phyloP scores from a whole-genome alignment of 2,888 invertebrate species.

The Cantharis lateralis region DNA sequence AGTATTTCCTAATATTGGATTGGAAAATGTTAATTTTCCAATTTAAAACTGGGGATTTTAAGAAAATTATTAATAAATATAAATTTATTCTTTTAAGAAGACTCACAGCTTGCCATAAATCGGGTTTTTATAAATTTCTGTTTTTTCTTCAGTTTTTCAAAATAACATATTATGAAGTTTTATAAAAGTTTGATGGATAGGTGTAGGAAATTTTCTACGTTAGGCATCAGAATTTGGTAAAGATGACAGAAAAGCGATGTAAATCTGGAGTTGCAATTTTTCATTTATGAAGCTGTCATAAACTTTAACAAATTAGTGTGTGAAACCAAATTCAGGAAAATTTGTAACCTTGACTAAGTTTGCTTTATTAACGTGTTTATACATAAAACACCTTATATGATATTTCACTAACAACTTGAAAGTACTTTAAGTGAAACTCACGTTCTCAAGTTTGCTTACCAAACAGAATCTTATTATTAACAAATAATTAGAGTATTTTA shows the following conservation, averaged over 20 bases:
- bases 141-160: background rate
- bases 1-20: too few species aligned
- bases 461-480: background rate
- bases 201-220: background rate
- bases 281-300: background rate
- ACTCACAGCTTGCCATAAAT: too few species aligned
- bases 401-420: background rate
- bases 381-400: background rate
- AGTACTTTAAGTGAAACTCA: background rate
- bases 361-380: background rate
- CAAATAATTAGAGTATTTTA: background rate
- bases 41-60: too few species aligned
- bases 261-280: background rate
- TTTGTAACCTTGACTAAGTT: background rate
- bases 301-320: background rate
- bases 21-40: too few species aligned
- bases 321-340: background rate
- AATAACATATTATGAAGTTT: background rate
- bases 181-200: background rate
- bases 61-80: too few species aligned
- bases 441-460: background rate
- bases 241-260: background rate
- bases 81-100: too few species aligned
- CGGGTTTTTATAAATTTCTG: background rate
- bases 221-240: background rate